A percentile compares a stretch with the other conserved stretches of the same genome.
Conservation (phyloP, 2,888 invertebrate species). For the Crocallis elinguaria region DNA sequence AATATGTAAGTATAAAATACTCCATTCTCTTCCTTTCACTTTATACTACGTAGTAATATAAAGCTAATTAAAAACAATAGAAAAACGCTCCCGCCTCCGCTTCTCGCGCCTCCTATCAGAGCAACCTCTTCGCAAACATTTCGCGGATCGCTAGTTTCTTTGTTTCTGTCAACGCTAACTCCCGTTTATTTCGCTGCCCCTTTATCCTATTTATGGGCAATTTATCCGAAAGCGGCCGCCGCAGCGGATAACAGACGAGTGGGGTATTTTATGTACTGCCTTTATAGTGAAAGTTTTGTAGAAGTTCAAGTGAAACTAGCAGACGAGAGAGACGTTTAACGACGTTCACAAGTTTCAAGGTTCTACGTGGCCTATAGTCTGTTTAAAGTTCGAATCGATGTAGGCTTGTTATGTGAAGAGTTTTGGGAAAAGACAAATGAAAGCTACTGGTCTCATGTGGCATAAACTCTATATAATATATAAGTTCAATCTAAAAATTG, state of each 20-base stretch:
- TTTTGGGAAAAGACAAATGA: too few relatives aligned
- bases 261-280: conserved; percentile 46
- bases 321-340: conserved; percentile 6
- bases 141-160: conserved; percentile 53
- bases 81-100: conserved; percentile 12
- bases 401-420: too few relatives aligned
- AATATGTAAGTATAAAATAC: too few relatives aligned
- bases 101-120: conserved; percentile 10
- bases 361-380: neutral
- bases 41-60: too few relatives aligned
- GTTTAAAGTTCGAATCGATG: neutral
- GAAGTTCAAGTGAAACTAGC: conserved; percentile 2
- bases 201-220: conserved; percentile 59
- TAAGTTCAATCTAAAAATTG: too few relatives aligned
- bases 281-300: conserved; percentile 33
- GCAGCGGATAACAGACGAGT: conserved; percentile 44
- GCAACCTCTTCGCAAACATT: conserved; percentile 31
- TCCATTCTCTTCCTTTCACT: too few relatives aligned
- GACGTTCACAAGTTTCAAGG: neutral
- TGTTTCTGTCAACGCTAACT: conserved; percentile 56
- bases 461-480: too few relatives aligned
- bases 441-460: too few relatives aligned
- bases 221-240: conserved; percentile 54
- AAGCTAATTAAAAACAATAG: neutral
- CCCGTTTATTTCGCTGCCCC: conserved; percentile 46